These are phyloP conservation scores for Oscheius sp. DNA, from an alignment of 2,888 invertebrate species.

Conservation along the genomic window DNA sequence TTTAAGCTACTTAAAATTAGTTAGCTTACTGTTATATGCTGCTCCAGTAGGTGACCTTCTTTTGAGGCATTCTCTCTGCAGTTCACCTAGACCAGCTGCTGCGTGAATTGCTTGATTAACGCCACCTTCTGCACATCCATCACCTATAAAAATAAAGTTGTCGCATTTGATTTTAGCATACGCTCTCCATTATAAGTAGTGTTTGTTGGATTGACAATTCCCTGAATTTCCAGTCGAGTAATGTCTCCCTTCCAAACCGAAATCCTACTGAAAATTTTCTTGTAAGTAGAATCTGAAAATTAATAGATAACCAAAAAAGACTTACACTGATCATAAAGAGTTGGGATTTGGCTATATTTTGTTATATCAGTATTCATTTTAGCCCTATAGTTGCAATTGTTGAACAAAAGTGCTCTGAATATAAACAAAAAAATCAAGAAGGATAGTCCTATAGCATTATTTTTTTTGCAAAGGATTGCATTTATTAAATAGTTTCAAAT, in stretches of 20 bases:
- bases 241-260: slow-evolving; percentile 79
- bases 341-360: slow-evolving; percentile 36
- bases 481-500: too few species aligned
- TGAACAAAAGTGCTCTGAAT: too few species aligned
- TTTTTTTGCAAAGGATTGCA: too few species aligned
- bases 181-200: slow-evolving; percentile 81
- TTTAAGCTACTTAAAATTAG: neutral
- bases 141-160: too few species aligned
- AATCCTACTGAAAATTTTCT: slow-evolving; percentile 41
- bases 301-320: neutral
- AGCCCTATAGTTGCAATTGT: too few species aligned
- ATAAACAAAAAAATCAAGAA: too few species aligned
- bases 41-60: slow-evolving; percentile 82
- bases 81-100: slow-evolving; percentile 78
- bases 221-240: slow-evolving; percentile 84
- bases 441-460: too few species aligned
- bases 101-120: slow-evolving; percentile 88
- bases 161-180: too few species aligned
- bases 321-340: slow-evolving; percentile 39
- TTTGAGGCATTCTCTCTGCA: slow-evolving; percentile 78
- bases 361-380: too few species aligned
- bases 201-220: slow-evolving; percentile 90
- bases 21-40: too few species aligned
- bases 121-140: slow-evolving; percentile 74
- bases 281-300: slow-evolving; percentile 38